phyloP scores from a whole-genome alignment of 2,113 vertebrate genomes.

The Tetrax tetrax region DNA sequence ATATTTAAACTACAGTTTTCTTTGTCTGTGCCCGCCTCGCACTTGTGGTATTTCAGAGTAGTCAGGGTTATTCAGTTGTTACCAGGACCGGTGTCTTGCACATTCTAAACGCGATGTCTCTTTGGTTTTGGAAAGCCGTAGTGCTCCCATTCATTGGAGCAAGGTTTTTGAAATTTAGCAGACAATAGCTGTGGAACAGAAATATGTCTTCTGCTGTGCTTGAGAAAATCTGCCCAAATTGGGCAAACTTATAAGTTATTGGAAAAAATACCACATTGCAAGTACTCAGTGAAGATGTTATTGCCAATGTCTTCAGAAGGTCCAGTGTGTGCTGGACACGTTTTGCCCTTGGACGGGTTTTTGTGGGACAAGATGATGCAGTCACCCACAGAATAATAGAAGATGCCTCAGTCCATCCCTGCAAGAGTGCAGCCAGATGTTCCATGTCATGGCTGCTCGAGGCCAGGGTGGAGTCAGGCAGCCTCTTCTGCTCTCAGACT shows the following conservation, averaged over 20 bases:
- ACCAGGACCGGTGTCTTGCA: not conserved
- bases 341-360: not conserved
- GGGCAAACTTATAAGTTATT: not conserved
- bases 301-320: not conserved
- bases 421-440: not conserved
- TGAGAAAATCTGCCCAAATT: conserved; percentile 11
- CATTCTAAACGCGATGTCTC: not conserved
- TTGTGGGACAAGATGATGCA: not conserved
- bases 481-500: not conserved
- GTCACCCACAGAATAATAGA: not conserved
- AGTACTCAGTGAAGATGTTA: not conserved
- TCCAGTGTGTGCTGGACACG: rapidly evolving
- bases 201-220: not conserved
- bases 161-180: not conserved
- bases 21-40: not conserved
- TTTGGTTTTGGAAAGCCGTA: not conserved
- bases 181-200: not conserved
- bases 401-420: not conserved
- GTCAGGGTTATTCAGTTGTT: not conserved
- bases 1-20: not conserved
- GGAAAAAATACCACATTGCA: not conserved
- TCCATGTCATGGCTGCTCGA: not conserved
- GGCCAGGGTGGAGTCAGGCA: not conserved
- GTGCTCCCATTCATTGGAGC: not conserved
- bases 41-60: not conserved